Evolutionary conservation across 2,113 vertebrate genomes (phyloP).

Genomic region (Lasiurus cinereus): DNA sequence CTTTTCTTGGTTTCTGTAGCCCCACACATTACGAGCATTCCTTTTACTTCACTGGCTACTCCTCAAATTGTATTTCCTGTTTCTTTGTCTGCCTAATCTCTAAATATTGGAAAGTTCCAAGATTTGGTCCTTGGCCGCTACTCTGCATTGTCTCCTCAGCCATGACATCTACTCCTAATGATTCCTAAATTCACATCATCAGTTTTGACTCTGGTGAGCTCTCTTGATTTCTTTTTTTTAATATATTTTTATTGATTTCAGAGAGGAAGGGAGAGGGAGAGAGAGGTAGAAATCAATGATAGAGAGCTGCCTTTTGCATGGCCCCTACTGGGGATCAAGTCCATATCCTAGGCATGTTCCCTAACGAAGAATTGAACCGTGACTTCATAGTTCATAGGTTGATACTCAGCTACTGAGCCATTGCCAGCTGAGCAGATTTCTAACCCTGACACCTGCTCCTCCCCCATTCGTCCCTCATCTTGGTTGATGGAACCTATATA

Average conservation of each 20-base stretch:
- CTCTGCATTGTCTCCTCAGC: not conserved
- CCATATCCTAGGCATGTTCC: too few relatives aligned
- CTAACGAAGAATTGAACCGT: too few relatives aligned
- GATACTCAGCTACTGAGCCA: too few relatives aligned
- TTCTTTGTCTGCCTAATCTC: not conserved
- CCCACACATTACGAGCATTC: not conserved
- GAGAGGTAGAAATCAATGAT: too few relatives aligned
- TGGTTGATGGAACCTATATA: not conserved
- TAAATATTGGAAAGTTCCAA: not conserved
- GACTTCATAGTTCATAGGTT: too few relatives aligned
- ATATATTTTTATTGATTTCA: too few relatives aligned
- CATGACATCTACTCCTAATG: not conserved
- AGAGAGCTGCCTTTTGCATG: too few relatives aligned
- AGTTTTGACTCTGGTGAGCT: not conserved
- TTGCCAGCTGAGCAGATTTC: not conserved
- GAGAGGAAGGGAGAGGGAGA: too few relatives aligned
- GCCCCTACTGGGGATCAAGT: too few relatives aligned
- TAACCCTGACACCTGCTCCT: not conserved
- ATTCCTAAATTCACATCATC: not conserved
- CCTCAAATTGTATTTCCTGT: not conserved
- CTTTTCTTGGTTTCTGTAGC: not conserved
- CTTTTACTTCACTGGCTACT: not conserved
- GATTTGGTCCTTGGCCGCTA: not conserved
- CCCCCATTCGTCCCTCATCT: not conserved
- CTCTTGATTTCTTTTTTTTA: not conserved